Conservation (phyloP, 2,888 invertebrate genomes). For the Pandemis cinnamomeana region DNA sequence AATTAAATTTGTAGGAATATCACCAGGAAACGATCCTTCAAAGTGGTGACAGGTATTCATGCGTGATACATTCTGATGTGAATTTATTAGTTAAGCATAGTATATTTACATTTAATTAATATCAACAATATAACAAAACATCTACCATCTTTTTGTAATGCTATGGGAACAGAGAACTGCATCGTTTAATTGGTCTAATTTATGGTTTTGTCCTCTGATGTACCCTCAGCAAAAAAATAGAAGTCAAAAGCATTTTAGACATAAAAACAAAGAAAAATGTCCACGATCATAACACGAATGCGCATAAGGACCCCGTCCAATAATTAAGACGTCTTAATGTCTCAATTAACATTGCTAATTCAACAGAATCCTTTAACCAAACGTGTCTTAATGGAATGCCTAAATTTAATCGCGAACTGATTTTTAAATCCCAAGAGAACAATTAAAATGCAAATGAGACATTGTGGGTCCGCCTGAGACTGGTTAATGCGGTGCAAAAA, state of each 20-base stretch:
- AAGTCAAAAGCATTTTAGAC: neutral
- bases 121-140: neutral
- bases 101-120: conserved; percentile 16
- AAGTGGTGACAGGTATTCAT: conserved; percentile 61
- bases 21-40: conserved; percentile 69
- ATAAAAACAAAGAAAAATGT: conserved; percentile 34
- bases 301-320: conserved; percentile 49
- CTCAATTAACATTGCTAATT: conserved; percentile 44
- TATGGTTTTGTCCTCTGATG: conserved; percentile 15
- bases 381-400: conserved; percentile 51
- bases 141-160: neutral
- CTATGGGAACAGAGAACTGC: conserved; percentile 1
- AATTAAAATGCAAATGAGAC: conserved; percentile 76
- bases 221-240: conserved; percentile 2
- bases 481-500: conserved; percentile 45
- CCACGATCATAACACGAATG: conserved; percentile 27
- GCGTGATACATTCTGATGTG: conserved; percentile 67
- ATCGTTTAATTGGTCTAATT: conserved; percentile 20
- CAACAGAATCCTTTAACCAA: conserved; percentile 48
- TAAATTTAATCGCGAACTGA: conserved; percentile 61
- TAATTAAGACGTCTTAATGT: conserved; percentile 55
- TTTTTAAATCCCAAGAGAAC: conserved; percentile 60
- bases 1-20: conserved; percentile 41
- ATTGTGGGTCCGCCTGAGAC: conserved; percentile 54
- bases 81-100: conserved; percentile 51